Conservation (phyloP, 2,797 vertebrate genomes). For the Emys orbicularis region DNA sequence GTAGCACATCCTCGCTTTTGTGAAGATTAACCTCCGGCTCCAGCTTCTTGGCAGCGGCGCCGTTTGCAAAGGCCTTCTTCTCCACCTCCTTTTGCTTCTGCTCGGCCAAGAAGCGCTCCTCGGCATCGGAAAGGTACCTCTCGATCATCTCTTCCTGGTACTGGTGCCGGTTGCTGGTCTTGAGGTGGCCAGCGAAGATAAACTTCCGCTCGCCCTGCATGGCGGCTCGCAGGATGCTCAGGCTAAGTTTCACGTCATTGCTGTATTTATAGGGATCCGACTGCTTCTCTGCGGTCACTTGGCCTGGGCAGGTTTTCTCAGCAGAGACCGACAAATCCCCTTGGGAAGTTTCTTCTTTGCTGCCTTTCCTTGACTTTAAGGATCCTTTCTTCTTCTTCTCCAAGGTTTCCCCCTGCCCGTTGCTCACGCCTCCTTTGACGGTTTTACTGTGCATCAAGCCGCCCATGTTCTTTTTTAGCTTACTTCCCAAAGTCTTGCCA, state of each 20-base stretch:
- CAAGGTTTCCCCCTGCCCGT: constrained; percentile 82
- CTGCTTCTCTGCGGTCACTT: constrained; percentile 72
- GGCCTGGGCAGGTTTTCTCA: constrained; percentile 81
- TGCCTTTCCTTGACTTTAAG: constrained; percentile 87
- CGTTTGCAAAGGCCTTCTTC: constrained; percentile 79
- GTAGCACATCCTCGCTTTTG: constrained; percentile 80
- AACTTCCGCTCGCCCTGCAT: constrained; percentile 96
- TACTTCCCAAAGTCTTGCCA: constrained; percentile 95
- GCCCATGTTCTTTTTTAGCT: constrained; percentile 96
- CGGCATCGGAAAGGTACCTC: constrained; percentile 91
- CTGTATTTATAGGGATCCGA: constrained; percentile 88
- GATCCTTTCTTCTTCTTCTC: constrained; percentile 93
- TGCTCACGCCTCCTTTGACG: constrained; percentile 71
- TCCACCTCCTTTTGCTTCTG: constrained; percentile 92
- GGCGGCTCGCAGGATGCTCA: constrained; percentile 89
- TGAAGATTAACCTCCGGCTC: constrained; percentile 74
- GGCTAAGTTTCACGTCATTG: constrained; percentile 91
- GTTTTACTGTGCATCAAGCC: constrained; percentile 93
- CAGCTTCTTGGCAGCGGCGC: constrained; percentile 51
- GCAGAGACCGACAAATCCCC: constrained; percentile 70
- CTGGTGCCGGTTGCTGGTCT: constrained; percentile 93
- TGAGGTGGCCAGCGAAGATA: constrained; percentile 91
- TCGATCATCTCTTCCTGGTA: constrained; percentile 99
- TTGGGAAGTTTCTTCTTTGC: constrained; percentile 84
- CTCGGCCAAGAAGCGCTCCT: constrained; percentile 91